phyloP scores from a whole-genome alignment of 1,140 invertebrate species.

The Papilio polyxenes region DNA sequence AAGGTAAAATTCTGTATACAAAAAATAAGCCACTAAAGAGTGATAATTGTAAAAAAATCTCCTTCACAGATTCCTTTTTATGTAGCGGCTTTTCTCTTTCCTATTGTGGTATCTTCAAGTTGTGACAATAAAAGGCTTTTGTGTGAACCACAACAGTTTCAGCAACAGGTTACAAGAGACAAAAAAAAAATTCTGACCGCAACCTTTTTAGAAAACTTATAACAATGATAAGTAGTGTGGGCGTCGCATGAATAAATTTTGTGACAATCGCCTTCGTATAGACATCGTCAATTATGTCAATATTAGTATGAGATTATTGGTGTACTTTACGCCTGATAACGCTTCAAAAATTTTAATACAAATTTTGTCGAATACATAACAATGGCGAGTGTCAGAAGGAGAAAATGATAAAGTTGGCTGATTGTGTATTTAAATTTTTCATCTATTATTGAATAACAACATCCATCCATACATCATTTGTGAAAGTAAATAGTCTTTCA shows the following conservation, averaged over 20 bases:
- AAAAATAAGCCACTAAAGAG: neutral
- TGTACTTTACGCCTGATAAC: no score
- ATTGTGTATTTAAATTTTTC: no score
- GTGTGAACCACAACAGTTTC: constrained; percentile 7
- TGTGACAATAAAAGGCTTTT: neutral
- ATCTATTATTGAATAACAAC: no score
- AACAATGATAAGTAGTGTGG: neutral
- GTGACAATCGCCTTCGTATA: no score
- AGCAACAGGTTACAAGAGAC: constrained; percentile 28
- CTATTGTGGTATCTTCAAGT: neutral
- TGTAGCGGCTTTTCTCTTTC: neutral
- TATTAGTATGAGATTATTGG: no score
- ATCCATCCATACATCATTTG: no score
- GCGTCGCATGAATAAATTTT: no score
- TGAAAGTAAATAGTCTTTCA: neutral
- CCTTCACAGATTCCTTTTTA: neutral
- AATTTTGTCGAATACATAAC: no score
- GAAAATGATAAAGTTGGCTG: no score
- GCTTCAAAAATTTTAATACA: no score
- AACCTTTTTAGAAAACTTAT: neutral
- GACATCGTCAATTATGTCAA: no score
- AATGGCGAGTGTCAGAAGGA: no score
- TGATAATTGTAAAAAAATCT: neutral
- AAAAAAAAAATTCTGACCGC: constrained; percentile 30
- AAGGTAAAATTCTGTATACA: neutral